Percentiles rank a stretch among this genome's conserved stretches.
These are phyloP conservation scores for Anthophora plumipes DNA, from an alignment of 2,888 invertebrate species.

Conservation along the genomic window DNA sequence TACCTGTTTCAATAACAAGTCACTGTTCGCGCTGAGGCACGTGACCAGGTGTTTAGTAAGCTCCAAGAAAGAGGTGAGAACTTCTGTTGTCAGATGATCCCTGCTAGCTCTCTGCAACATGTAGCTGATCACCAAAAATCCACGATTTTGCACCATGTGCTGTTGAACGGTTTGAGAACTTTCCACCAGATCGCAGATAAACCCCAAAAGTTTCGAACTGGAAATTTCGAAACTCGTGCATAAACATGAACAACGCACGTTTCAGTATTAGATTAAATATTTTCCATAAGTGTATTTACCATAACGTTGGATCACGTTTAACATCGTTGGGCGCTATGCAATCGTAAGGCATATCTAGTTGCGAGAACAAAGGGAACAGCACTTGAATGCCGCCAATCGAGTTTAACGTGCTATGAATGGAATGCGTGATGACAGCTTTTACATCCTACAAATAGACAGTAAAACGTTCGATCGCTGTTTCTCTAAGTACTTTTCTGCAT, in stretches of 20 bases:
- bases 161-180: conserved; percentile 99
- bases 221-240: conserved; percentile 7
- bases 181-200: conserved; percentile 98
- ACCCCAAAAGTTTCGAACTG: conserved; percentile 97
- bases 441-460: conserved; percentile 91
- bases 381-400: conserved; percentile 99
- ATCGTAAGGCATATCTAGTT: conserved; percentile 97
- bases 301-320: conserved; percentile 94
- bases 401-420: conserved; percentile 99
- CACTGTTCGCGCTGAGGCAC: conserved; percentile 96
- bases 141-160: conserved; percentile 99
- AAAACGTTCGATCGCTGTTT: conserved; percentile 30
- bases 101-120: conserved; percentile 96
- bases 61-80: conserved; percentile 95
- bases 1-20: conserved; percentile 96
- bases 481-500: background rate
- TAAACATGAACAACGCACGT: background rate
- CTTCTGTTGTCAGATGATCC: conserved; percentile 97
- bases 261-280: background rate
- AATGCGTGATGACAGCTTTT: conserved; percentile 99
- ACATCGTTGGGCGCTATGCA: conserved; percentile 90
- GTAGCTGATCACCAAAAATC: conserved; percentile 98
- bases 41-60: conserved; percentile 97
- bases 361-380: conserved; percentile 98
- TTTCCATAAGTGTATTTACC: conserved; percentile 86